Conservation (phyloP, 2,888 invertebrate genomes). For the Chrysolina oricalcia region DNA sequence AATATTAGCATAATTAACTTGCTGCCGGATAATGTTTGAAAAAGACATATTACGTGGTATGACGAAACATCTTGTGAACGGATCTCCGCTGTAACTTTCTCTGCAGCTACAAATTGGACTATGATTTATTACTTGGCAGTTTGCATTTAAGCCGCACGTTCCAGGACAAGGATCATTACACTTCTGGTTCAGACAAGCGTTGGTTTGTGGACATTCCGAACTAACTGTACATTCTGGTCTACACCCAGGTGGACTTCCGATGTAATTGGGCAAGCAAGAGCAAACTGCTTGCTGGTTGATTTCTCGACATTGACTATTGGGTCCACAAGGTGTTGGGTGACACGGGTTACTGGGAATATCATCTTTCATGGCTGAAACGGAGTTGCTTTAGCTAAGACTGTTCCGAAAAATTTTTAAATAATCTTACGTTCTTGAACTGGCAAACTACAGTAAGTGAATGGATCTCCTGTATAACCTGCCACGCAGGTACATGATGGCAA, state of each 20-base stretch:
- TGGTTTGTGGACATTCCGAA: conserved; percentile 84
- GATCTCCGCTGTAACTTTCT: conserved; percentile 76
- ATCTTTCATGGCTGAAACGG: background rate
- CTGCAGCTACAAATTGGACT: conserved; percentile 77
- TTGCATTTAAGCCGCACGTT: conserved; percentile 84
- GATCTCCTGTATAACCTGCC: conserved; percentile 78
- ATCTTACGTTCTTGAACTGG: conserved; percentile 41
- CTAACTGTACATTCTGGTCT: conserved; percentile 88
- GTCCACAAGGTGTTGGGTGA: conserved; percentile 76
- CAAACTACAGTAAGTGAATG: conserved; percentile 74
- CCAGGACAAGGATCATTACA: conserved; percentile 91
- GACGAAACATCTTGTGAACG: conserved; percentile 71
- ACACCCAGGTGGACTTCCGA: conserved; percentile 80
- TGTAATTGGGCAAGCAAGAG: conserved; percentile 69
- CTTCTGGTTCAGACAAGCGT: conserved; percentile 85
- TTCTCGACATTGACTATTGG: conserved; percentile 85
- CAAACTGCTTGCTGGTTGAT: conserved; percentile 74
- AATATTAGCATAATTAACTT: conserved; percentile 28
- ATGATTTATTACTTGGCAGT: conserved; percentile 86
- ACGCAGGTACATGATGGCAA: conserved; percentile 78
- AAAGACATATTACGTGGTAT: conserved; percentile 63
- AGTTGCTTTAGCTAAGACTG: background rate
- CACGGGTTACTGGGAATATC: conserved; percentile 68
- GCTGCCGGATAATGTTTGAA: background rate
- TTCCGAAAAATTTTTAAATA: background rate